Evolutionary conservation across 2,797 vertebrate species (phyloP).

Genomic region (Pangasius krempfi): DNA sequence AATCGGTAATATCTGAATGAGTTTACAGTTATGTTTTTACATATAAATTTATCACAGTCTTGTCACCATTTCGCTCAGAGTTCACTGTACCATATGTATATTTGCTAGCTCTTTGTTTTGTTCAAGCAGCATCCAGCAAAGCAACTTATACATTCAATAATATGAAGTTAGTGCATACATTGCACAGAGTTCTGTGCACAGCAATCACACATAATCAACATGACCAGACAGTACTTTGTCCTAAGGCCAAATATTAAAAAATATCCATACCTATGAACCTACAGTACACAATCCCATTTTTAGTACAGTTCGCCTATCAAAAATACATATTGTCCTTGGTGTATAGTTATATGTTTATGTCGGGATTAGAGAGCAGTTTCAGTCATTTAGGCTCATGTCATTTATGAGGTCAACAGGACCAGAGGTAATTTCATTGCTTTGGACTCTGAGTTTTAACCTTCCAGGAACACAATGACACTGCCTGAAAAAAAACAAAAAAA

Average conservation of each 20-base stretch:
- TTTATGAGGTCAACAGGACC: constrained; percentile 48
- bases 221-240: constrained; percentile 56
- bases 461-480: constrained; percentile 33
- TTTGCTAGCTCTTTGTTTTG: constrained; percentile 61
- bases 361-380: constrained; percentile 31
- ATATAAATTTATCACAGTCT: constrained; percentile 37
- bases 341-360: constrained; percentile 25
- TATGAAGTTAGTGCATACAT: constrained; percentile 71
- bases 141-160: constrained; percentile 78
- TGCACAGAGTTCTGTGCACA: constrained; percentile 62
- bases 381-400: constrained; percentile 29
- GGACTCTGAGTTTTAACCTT: constrained; percentile 37
- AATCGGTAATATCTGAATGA: constrained; percentile 34
- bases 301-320: constrained; percentile 44
- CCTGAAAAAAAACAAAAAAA: constrained; percentile 18
- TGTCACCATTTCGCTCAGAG: constrained; percentile 48
- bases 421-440: constrained; percentile 45
- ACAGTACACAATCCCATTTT: constrained; percentile 58
- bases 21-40: constrained; percentile 38
- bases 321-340: constrained; percentile 42
- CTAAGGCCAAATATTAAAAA: constrained; percentile 70
- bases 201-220: constrained; percentile 69
- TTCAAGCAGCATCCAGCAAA: constrained; percentile 72
- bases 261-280: constrained; percentile 56
- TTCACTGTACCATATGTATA: constrained; percentile 56